These are phyloP conservation scores for Sinonovacula constricta DNA, from an alignment of 1,140 invertebrate species.

Conservation along the genomic window DNA sequence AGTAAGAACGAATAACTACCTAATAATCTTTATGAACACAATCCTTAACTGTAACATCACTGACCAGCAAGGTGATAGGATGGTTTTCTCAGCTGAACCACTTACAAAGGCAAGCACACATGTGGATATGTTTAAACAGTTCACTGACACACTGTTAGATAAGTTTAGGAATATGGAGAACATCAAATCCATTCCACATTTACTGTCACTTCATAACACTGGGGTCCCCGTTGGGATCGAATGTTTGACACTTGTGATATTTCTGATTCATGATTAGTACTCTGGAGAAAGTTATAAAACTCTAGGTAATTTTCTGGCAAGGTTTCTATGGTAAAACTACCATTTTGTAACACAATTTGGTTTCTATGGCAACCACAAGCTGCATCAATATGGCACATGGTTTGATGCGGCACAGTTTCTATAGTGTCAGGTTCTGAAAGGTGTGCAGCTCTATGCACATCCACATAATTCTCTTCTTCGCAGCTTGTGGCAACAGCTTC, in stretches of 20 bases:
- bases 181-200: conserved; percentile 60
- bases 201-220: conserved; percentile 59
- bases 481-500: conserved; percentile 11
- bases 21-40: no score
- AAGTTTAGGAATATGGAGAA: no score
- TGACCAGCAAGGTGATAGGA: no score
- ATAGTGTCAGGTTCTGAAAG: not conserved
- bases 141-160: no score
- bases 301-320: not conserved
- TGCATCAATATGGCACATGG: no score
- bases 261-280: conserved; percentile 25
- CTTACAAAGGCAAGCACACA: no score
- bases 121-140: no score
- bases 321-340: conserved; percentile 1
- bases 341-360: conserved; percentile 19
- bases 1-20: no score
- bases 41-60: no score
- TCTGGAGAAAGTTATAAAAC: not conserved
- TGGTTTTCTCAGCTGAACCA: no score
- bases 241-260: conserved; percentile 15
- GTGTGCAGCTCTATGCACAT: conserved; percentile 2
- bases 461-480: conserved; percentile 10
- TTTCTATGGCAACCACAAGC: not conserved
- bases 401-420: not conserved
- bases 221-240: not conserved